phyloP scores from a whole-genome alignment of 35 echinoderm and acorn worm genomes.

The Ophioderma brevispina region DNA sequence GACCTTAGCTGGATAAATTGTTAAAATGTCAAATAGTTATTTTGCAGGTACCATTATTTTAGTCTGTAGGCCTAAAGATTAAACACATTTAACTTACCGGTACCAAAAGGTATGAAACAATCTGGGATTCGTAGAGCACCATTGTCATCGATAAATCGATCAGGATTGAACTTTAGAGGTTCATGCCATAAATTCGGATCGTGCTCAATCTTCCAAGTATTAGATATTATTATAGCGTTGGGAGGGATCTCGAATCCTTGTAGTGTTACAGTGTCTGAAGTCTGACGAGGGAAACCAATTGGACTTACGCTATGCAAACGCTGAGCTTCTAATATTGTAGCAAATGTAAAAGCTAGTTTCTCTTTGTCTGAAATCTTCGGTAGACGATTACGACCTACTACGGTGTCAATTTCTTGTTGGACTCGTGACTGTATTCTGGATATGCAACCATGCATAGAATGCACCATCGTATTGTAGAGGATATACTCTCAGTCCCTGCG shows the following conservation, averaged over 20 bases:
- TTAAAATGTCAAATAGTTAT: too few relatives aligned
- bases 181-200: constrained; percentile 41
- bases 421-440: not conserved
- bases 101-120: constrained; percentile 36
- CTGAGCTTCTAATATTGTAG: constrained; percentile 46
- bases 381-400: constrained; percentile 13
- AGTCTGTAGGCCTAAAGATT: too few relatives aligned
- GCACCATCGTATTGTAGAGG: too few relatives aligned
- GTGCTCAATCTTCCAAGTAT: constrained; percentile 16
- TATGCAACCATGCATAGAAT: too few relatives aligned
- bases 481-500: too few relatives aligned
- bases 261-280: not conserved
- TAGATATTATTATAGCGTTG: not conserved
- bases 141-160: constrained; percentile 51
- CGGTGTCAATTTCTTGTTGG: constrained; percentile 48
- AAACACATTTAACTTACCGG: too few relatives aligned
- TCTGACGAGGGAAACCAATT: constrained; percentile 39
- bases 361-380: constrained; percentile 33
- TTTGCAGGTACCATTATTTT: too few relatives aligned
- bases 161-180: constrained; percentile 57
- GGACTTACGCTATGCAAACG: constrained; percentile 17
- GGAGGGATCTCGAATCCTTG: constrained; percentile 31
- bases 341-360: constrained; percentile 40
- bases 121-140: not conserved
- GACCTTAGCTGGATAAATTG: too few relatives aligned